phyloP scores from a whole-genome alignment of 2,113 vertebrate species.

The Caretta caretta region DNA sequence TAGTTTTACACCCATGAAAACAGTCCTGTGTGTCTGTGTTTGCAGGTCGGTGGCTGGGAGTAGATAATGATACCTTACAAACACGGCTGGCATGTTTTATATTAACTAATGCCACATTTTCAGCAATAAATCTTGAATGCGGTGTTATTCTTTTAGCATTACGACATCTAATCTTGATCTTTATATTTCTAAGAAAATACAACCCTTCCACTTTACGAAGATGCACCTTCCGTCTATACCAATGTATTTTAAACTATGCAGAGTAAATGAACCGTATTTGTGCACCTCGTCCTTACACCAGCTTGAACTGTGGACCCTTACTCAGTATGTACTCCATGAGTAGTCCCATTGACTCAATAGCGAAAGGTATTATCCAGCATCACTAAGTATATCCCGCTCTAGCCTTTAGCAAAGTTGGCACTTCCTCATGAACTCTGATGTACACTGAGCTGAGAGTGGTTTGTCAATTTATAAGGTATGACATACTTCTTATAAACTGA shows the following conservation, averaged over 20 bases:
- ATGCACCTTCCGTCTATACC: neutral
- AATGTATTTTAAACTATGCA: neutral
- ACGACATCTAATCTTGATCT: neutral
- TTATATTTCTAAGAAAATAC: neutral
- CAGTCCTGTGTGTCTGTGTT: neutral
- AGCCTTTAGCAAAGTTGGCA: neutral
- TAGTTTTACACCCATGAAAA: neutral
- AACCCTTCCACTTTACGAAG: neutral
- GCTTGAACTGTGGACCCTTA: neutral
- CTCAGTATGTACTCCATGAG: neutral
- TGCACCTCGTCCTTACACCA: neutral
- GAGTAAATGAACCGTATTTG: neutral
- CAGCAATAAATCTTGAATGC: neutral
- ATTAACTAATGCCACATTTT: neutral
- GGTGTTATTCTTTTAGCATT: neutral
- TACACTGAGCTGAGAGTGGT: neutral
- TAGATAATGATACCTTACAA: neutral
- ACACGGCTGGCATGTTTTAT: neutral
- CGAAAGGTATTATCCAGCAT: neutral
- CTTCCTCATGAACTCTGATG: neutral
- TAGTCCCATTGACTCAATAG: neutral
- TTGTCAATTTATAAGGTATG: neutral
- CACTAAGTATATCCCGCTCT: neutral
- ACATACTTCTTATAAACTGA: neutral
- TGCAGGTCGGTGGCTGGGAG: neutral